phyloP scores from a whole-genome alignment of 2,797 vertebrate genomes.

The Periparus ater region DNA sequence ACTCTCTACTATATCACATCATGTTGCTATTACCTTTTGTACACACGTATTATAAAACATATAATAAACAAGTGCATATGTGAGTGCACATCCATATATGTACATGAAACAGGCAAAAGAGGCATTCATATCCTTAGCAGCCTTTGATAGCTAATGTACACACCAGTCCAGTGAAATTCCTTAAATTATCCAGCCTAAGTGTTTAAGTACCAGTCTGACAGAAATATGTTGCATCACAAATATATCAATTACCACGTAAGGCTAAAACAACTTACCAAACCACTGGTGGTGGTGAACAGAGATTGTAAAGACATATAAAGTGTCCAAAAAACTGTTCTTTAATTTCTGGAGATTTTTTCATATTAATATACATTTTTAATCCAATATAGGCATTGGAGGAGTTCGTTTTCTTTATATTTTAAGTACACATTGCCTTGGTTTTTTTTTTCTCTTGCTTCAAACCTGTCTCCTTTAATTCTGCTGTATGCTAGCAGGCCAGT shows the following conservation, averaged over 20 bases:
- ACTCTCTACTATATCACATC: not conserved
- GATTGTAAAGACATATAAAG: not conserved
- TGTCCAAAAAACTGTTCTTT: not conserved
- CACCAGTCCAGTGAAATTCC: not conserved
- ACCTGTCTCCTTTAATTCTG: not conserved
- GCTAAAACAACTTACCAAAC: not conserved
- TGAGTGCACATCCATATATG: not conserved
- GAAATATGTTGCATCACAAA: not conserved
- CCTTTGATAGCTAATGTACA: not conserved
- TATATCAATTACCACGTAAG: not conserved
- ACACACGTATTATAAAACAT: not conserved
- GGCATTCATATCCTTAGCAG: fast-evolving
- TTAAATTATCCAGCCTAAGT: not conserved
- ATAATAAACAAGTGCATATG: not conserved
- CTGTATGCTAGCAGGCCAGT: not conserved
- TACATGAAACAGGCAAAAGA: not conserved
- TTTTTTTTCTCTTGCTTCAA: not conserved
- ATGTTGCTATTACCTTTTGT: not conserved
- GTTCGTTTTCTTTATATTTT: not conserved
- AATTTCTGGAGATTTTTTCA: not conserved
- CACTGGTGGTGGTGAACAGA: not conserved
- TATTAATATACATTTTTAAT: not conserved
- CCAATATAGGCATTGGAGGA: not conserved
- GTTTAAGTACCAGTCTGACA: not conserved
- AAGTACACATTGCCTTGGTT: not conserved